These are phyloP conservation scores for Thaumetopoea pityocampa DNA, from an alignment of 1,140 invertebrate genomes.

Conservation along the genomic window DNA sequence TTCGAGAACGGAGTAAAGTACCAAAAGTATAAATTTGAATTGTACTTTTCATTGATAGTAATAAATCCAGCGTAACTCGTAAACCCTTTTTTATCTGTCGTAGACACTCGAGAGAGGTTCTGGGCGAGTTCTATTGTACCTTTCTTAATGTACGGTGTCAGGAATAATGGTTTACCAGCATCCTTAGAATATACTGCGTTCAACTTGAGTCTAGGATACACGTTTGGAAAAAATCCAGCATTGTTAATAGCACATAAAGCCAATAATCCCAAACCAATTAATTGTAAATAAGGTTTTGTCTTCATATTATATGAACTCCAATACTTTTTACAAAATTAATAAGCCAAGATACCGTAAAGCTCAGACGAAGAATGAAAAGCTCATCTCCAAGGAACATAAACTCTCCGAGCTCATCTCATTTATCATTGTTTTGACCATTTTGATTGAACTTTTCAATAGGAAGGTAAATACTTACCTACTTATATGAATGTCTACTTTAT, in stretches of 20 bases:
- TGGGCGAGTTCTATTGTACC: slow-evolving; percentile 59
- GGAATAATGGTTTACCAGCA: slow-evolving; percentile 78
- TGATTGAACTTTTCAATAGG: no score
- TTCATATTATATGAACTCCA: no score
- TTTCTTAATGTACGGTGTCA: slow-evolving; percentile 80
- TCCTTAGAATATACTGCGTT: slow-evolving; percentile 47
- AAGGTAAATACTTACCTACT: no score
- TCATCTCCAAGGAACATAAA: no score
- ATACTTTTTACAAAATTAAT: no score
- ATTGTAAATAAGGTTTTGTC: not conserved
- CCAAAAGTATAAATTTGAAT: slow-evolving; percentile 88
- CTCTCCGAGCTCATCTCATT: no score
- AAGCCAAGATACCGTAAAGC: no score
- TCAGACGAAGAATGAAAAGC: no score
- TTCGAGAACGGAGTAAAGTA: slow-evolving; percentile 81
- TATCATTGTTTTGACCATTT: no score
- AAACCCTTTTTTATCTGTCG: slow-evolving; percentile 46
- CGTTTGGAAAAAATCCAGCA: slow-evolving; percentile 40
- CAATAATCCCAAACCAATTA: slow-evolving; percentile 1
- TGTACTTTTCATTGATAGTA: slow-evolving; percentile 80
- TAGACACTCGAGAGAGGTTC: slow-evolving; percentile 47
- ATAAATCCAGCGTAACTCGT: slow-evolving; percentile 81
- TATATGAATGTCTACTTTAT: no score
- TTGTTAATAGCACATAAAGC: slow-evolving; percentile 18
- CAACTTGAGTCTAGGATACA: slow-evolving; percentile 53